These are phyloP conservation scores for Euthynnus affinis DNA, from an alignment of 2,797 vertebrate genomes.

Conservation along the genomic window DNA sequence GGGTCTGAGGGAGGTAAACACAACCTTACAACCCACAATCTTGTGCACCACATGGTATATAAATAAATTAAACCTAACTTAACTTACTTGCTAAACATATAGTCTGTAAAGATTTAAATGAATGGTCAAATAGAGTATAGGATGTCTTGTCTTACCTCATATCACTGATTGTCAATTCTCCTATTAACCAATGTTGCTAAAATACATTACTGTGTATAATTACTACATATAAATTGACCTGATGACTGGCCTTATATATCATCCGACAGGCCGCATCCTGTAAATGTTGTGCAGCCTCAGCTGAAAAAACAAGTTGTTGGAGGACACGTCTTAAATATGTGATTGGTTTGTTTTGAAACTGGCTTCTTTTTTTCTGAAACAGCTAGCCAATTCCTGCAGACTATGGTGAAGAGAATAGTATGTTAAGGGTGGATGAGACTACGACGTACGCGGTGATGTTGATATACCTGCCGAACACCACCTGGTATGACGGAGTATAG, in stretches of 20 bases:
- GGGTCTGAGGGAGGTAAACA: background rate
- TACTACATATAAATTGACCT: background rate
- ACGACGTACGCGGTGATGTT: background rate
- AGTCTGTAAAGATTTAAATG: background rate
- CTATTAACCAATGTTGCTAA: background rate
- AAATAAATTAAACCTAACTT: background rate
- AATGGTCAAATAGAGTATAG: background rate
- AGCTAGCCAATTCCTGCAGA: background rate
- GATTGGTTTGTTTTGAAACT: no score
- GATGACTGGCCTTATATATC: background rate
- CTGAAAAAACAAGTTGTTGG: background rate
- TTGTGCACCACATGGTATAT: no score
- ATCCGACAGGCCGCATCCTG: background rate
- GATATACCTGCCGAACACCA: background rate
- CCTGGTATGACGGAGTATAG: background rate
- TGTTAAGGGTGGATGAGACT: background rate
- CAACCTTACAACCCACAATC: no score
- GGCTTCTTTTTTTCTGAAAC: background rate
- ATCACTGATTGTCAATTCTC: background rate
- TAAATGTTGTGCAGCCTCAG: background rate
- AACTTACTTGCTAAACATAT: background rate
- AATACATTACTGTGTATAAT: background rate
- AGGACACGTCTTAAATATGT: background rate
- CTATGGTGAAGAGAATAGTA: background rate
- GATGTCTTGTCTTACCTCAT: background rate